These are phyloP conservation scores for Sparidentex hasta DNA, from an alignment of 2,797 vertebrate species.

Conservation along the genomic window DNA sequence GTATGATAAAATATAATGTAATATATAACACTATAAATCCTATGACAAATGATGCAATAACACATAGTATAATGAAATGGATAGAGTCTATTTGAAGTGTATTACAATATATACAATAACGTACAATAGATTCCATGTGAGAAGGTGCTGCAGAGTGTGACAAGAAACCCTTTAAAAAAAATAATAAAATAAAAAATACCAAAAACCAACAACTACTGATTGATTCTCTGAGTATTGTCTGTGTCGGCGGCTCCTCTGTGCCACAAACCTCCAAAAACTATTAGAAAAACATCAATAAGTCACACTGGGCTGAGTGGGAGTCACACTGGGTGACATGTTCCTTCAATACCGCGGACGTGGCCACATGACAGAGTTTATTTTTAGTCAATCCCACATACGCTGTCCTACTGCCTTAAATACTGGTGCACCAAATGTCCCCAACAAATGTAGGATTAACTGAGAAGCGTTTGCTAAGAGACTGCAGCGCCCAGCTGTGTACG, in stretches of 20 bases:
- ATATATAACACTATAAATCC: no score
- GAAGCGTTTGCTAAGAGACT: neutral
- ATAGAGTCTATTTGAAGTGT: no score
- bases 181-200: constrained; percentile 17
- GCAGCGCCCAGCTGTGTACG: neutral
- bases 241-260: neutral
- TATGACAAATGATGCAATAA: no score
- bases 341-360: neutral
- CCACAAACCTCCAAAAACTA: neutral
- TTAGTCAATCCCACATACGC: constrained; percentile 9
- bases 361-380: constrained; percentile 14
- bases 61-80: no score
- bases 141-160: no score
- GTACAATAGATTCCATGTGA: no score
- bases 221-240: neutral
- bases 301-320: neutral
- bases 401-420: constrained; percentile 7
- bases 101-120: no score
- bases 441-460: neutral
- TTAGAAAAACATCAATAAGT: constrained; percentile 5
- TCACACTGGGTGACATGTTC: constrained; percentile 4
- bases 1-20: no score
- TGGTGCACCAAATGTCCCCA: constrained; percentile 3
- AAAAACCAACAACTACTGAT: neutral
- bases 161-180: neutral